phyloP scores from a whole-genome alignment of 2,797 vertebrate species.

The Alosa sapidissima region DNA sequence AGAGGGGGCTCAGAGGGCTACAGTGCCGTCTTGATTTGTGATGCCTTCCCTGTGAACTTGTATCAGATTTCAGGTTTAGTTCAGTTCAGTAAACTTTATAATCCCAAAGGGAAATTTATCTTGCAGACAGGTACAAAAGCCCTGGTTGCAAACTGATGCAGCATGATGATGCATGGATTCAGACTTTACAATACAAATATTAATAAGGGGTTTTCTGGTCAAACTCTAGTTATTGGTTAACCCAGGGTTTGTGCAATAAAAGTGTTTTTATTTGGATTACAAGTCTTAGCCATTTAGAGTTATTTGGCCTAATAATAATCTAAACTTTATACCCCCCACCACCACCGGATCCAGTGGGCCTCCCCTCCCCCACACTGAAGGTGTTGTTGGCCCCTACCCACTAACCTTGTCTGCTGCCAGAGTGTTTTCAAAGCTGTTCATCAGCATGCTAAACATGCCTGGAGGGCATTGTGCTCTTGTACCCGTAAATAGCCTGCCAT shows the following conservation, averaged over 20 bases:
- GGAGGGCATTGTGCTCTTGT: conserved; percentile 56
- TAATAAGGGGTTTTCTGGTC: no score
- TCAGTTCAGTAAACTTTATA: no score
- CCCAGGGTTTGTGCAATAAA: no score
- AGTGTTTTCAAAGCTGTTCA: conserved; percentile 45
- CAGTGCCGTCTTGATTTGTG: not conserved
- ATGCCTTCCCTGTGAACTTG: not conserved
- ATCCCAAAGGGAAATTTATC: no score
- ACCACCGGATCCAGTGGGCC: not conserved
- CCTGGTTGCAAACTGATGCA: not conserved
- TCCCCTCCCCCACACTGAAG: not conserved
- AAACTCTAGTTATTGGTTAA: no score
- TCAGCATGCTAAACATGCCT: conserved; percentile 58
- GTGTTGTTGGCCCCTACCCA: not conserved
- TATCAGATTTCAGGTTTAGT: not conserved
- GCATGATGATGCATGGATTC: not conserved
- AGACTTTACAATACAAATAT: no score
- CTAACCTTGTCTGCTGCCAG: conserved; percentile 24
- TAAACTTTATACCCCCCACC: not conserved
- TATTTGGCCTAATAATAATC: not conserved
- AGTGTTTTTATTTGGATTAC: no score
- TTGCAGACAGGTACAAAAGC: no score
- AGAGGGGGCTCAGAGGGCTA: not conserved
- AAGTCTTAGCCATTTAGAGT: no score
- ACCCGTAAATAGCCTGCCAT: conserved; percentile 52